These are phyloP conservation scores for Melitaea athalia DNA, from an alignment of 2,888 invertebrate species.

Conservation along the genomic window DNA sequence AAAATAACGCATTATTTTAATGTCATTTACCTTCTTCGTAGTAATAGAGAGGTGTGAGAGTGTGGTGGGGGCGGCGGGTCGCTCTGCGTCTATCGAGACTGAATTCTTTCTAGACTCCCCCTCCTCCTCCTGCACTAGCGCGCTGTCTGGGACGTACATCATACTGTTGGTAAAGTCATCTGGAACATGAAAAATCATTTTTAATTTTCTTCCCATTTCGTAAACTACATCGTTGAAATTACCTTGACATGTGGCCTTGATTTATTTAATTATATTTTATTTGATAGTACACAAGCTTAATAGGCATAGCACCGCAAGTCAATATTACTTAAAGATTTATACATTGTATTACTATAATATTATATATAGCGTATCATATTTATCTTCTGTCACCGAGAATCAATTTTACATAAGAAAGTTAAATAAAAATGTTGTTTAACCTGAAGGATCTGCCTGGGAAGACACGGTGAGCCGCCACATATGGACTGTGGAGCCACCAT, in stretches of 20 bases:
- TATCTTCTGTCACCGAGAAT: neutral
- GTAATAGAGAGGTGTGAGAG: slow-evolving; percentile 89
- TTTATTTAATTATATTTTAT: too few relatives aligned
- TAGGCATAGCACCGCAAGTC: neutral
- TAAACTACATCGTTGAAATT: too few relatives aligned
- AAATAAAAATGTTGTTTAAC: slow-evolving; percentile 44
- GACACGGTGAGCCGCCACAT: slow-evolving; percentile 98
- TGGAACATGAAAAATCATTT: slow-evolving; percentile 38
- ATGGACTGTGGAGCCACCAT: slow-evolving; percentile 92
- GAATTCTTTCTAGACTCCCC: slow-evolving; percentile 82
- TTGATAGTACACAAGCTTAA: neutral
- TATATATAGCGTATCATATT: too few relatives aligned
- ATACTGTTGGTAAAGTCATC: slow-evolving; percentile 88
- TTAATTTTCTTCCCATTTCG: neutral
- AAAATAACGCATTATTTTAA: too few relatives aligned
- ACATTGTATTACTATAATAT: too few relatives aligned
- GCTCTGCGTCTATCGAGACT: slow-evolving; percentile 70
- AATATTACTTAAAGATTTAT: too few relatives aligned
- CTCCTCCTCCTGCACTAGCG: slow-evolving; percentile 91
- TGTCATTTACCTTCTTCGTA: slow-evolving; percentile 89
- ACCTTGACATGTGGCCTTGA: too few relatives aligned
- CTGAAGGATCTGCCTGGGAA: slow-evolving; percentile 83
- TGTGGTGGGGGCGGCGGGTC: slow-evolving; percentile 68
- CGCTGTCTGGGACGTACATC: slow-evolving; percentile 95
- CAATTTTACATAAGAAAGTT: neutral